phyloP scores from a whole-genome alignment of 2,888 invertebrate species.

The Lepidocyrtinus sp. region DNA sequence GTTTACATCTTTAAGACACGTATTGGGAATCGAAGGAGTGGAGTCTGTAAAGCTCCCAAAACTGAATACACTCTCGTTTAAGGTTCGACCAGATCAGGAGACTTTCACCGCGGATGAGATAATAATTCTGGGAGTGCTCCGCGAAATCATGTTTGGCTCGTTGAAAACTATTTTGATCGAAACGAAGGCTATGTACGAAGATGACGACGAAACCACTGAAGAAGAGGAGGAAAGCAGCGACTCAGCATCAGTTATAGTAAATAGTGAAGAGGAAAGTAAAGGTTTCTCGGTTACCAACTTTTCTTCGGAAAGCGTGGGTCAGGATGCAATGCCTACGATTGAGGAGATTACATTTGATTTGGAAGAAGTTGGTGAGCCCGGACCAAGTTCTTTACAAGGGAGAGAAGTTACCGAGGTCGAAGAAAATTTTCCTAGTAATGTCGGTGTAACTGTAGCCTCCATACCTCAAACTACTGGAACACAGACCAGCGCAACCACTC shows the following conservation, averaged over 20 bases:
- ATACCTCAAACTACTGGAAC: not conserved
- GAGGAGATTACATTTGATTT: too few species aligned
- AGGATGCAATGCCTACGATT: too few species aligned
- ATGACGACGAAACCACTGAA: not conserved
- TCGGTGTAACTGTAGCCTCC: not conserved
- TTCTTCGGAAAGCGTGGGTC: too few species aligned
- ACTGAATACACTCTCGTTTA: conserved; percentile 32
- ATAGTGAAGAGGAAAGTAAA: too few species aligned
- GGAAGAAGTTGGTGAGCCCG: not conserved
- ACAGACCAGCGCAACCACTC: not conserved
- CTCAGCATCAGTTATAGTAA: too few species aligned
- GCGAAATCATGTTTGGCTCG: conserved; percentile 29
- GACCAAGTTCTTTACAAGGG: not conserved
- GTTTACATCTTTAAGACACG: conserved; percentile 45
- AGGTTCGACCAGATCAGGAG: conserved; percentile 58
- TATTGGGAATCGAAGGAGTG: conserved; percentile 51
- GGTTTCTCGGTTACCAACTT: too few species aligned
- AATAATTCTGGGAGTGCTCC: conserved; percentile 43
- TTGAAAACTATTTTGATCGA: conserved; percentile 40
- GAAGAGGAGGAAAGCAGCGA: not conserved
- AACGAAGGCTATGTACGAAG: conserved; percentile 5
- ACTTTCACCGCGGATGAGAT: conserved; percentile 59
- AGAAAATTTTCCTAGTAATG: not conserved
- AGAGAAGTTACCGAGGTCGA: not conserved
- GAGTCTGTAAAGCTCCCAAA: conserved; percentile 52